phyloP scores from a whole-genome alignment of 2,113 vertebrate genomes.

The Nothoprocta pentlandii region DNA sequence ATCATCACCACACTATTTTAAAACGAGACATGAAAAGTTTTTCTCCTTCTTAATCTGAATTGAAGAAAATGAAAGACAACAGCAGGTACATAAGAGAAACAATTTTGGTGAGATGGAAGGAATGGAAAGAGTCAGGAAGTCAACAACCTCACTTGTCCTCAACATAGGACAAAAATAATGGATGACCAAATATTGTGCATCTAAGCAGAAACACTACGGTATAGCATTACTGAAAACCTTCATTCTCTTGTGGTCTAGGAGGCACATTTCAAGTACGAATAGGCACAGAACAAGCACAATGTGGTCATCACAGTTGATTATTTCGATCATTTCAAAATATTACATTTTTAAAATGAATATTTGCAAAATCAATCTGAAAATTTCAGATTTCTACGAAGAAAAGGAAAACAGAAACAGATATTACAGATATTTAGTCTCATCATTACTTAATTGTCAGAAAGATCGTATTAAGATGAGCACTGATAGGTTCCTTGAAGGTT shows the following conservation, averaged over 20 bases:
- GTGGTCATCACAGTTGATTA: neutral
- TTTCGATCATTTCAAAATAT: neutral
- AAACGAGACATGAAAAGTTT: neutral
- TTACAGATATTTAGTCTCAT: neutral
- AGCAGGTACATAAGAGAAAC: neutral
- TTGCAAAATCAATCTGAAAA: neutral
- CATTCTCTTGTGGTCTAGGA: neutral
- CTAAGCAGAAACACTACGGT: neutral
- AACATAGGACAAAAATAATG: neutral
- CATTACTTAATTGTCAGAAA: neutral
- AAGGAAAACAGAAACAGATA: neutral
- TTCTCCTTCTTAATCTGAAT: neutral
- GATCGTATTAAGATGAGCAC: neutral
- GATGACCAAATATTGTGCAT: neutral
- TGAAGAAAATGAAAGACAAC: neutral
- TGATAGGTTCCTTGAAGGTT: neutral
- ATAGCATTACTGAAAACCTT: neutral
- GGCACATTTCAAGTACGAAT: neutral
- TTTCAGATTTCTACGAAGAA: neutral
- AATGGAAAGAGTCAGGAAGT: neutral
- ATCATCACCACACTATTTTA: neutral
- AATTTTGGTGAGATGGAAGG: neutral
- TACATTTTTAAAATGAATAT: neutral
- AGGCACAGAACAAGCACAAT: neutral
- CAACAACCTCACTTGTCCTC: neutral